Evolutionary conservation across 1,140 invertebrate genomes (phyloP), one percentile per base, ranked within the genome.

Genomic region (Trichonephila clavata): DNA sequence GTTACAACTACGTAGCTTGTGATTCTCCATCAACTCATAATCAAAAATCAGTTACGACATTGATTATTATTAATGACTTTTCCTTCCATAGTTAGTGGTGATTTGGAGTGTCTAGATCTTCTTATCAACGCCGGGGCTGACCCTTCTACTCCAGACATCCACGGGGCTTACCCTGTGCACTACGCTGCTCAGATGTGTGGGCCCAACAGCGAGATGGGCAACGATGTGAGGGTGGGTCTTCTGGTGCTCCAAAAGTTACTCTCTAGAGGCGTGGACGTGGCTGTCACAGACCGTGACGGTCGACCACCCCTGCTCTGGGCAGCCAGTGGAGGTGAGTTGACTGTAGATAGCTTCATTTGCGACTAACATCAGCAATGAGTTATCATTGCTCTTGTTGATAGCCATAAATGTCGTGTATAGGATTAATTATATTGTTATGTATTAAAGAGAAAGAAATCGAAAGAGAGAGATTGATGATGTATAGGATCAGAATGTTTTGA

Each of bases 131-230:
- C 97, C 0, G 98, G 98, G 6, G 98, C 98, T 0, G 97, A 97
- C 94, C 97, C 98, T 20, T 97, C 98, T 1, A 98, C 97, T 0
- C 97, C 98, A 0, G 99, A 99, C 96, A 97, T 98, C 91, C 98
- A 99, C 95, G 98, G 98, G 8, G 99, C 99, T 16, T 98, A 98
- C 95, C 98, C 99, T 0, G 96, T 99, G 39, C 99, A 99, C 96
- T 99, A 99, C 96, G 99, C 99, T 0, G 98, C 99, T 27, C 99
- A 99, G 96, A 98, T 99, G 97, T 98, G 98, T 95, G 98, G 98
- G 1, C 97, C 97, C 24, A 97, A 97, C 8, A 97, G 97, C 16
- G 97, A 97, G 93, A 97, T 97, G 92, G 97, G 97, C 63, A 95
- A 95, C 93, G 96, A 96, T 94, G 94, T 95, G 16, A 24, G 81